Conservation (phyloP, 1,140 invertebrate species). For the Metaphire vulgaris region DNA sequence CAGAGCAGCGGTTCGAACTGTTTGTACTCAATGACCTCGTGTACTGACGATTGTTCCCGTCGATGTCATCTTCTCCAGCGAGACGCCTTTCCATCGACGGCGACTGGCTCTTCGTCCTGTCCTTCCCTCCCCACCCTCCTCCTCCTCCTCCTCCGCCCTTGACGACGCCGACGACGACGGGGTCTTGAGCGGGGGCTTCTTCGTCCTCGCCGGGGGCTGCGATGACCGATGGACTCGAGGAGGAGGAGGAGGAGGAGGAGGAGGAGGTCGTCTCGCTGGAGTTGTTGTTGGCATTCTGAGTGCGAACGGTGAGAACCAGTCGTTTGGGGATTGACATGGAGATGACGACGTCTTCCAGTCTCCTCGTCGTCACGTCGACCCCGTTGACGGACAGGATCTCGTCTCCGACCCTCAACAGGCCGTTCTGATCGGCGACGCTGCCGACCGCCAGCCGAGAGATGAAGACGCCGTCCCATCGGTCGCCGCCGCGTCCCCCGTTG, state of each 20-base stretch:
- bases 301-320: conserved; percentile 2
- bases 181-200: conserved; percentile 67
- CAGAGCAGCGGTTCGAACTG: neutral
- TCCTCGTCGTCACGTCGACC: conserved; percentile 88
- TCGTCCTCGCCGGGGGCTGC: conserved; percentile 54
- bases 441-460: conserved; percentile 90
- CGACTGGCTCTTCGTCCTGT: neutral
- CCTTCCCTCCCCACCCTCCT: neutral
- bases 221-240: conserved; percentile 56
- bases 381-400: conserved; percentile 95
- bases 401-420: conserved; percentile 56
- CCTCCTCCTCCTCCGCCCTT: conserved; percentile 56
- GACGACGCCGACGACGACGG: conserved; percentile 86
- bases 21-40: neutral
- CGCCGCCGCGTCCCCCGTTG: conserved; percentile 59
- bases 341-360: conserved; percentile 83
- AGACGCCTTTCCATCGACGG: neutral
- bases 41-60: neutral
- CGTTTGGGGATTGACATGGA: conserved; percentile 17
- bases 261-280: conserved; percentile 27
- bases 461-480: conserved; percentile 85
- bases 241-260: too few relatives aligned
- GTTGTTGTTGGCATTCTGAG: neutral
- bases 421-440: conserved; percentile 86
- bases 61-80: neutral